Evolutionary conservation across 2,797 vertebrate species (phyloP), one percentile per base, ranked within the genome.

Genomic region (Amblyopsis hoosieri): DNA sequence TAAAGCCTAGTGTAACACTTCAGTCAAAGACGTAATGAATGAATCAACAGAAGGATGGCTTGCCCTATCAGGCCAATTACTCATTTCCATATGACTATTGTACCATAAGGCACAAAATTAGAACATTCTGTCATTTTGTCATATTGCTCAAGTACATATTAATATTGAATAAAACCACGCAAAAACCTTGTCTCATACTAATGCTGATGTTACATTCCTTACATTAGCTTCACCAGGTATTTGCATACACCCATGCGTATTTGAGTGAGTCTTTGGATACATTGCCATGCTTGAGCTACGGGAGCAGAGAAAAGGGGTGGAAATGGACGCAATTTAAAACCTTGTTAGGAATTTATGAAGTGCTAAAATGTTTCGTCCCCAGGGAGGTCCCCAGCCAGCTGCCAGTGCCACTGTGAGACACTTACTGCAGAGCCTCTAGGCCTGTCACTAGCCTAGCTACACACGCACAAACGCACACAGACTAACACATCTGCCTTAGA

Each of bases 321-420:
- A 95, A 95, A 94, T 78, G 51, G 91, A 91, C 91, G 93, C 93
- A 93, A 96, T 97, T 94, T 94, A 94, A 97, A 95, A 97, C 94
- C 95, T 97, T 95, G 94, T 98, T 97, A 97, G 94, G 94, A 97
- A 98, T 98, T 96, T 97, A 98, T 97, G 95, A 97, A 97, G 96
- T 96, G 95, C 95, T 98, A 96, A 98, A 97, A 96, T 96, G 95
- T 94, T 96, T 94, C 90, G 88, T 95, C 95, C 94, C 94, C 90
- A 85, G 94, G 91, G 95, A 95, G 88, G 88, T 92, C 79, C 84
- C 90, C 84, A 85, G 93, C 94, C 94, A 95, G 95, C 95, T 96
- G 96, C 94, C 93, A 86, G 91, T 87, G 85, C 72, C 83, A 86
- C 87, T 82, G 89, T 82, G 83, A 90, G 83, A 90, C 92, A 81